Evolutionary conservation across 23 tunicate genomes (phyloP).

Genomic region (Botrylloides violaceus): DNA sequence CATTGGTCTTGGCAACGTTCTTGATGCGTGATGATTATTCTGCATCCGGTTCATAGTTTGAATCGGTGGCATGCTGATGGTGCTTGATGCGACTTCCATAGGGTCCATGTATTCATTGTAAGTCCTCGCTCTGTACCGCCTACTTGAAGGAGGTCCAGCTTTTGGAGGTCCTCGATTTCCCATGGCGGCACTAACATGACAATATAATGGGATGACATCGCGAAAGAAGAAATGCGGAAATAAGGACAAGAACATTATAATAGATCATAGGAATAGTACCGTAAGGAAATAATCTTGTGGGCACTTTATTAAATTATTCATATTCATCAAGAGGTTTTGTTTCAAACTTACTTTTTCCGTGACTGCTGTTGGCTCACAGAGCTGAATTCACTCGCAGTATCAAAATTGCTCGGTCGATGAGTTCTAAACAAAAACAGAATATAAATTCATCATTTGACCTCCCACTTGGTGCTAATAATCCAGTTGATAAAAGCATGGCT

Average conservation of each 20-base stretch:
- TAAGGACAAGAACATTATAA: too few species aligned
- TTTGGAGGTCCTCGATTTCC: conserved; percentile 11
- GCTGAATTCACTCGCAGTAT: conserved; percentile 56
- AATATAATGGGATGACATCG: not conserved
- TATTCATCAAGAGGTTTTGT: too few species aligned
- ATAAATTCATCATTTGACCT: too few species aligned
- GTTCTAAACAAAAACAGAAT: not conserved
- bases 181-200: conserved; percentile 6
- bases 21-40: conserved; percentile 8
- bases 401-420: conserved; percentile 25
- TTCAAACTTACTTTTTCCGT: conserved; percentile 19
- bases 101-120: conserved; percentile 84
- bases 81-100: conserved; percentile 68
- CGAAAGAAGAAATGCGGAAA: too few species aligned
- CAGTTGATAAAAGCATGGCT: too few species aligned
- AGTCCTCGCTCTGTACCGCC: conserved; percentile 54
- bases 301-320: too few species aligned
- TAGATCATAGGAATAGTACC: too few species aligned
- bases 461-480: too few species aligned
- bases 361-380: conserved; percentile 33
- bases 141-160: conserved; percentile 34
- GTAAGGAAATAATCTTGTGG: too few species aligned
- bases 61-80: conserved; percentile 78
- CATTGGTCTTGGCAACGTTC: conserved; percentile 56
- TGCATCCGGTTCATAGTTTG: conserved; percentile 31